A percentile compares a stretch with the other conserved stretches of the same genome.
Conservation (phyloP, 2,888 invertebrate genomes). For the Yponomeuta sedellus region DNA sequence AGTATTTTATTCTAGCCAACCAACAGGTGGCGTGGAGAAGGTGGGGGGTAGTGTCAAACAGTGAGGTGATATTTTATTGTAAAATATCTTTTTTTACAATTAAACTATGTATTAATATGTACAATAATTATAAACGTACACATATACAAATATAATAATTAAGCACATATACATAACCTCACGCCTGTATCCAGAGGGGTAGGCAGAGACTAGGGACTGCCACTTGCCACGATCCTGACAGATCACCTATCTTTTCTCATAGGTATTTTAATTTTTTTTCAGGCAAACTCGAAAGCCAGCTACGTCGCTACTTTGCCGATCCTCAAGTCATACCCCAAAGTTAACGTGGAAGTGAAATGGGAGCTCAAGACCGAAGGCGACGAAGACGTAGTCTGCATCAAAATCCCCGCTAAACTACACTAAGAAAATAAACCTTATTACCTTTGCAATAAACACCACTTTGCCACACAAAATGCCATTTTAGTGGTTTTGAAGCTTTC, state of each 20-base stretch:
- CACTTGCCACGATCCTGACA: too few species aligned
- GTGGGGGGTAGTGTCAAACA: too few species aligned
- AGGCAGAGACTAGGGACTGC: too few species aligned
- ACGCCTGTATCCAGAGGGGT: too few species aligned
- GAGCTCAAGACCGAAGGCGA: conserved; percentile 78
- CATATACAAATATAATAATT: too few species aligned
- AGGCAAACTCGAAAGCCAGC: conserved; percentile 58
- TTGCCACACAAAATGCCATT: not conserved
- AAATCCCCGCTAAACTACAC: conserved; percentile 81
- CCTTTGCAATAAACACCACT: not conserved
- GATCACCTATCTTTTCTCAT: not conserved
- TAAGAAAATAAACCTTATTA: not conserved
- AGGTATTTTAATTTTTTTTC: conserved; percentile 26
- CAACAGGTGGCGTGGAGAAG: too few species aligned
- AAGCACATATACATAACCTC: too few species aligned
- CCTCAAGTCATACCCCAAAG: conserved; percentile 81
- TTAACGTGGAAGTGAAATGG: conserved; percentile 84
- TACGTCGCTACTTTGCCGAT: conserved; percentile 77
- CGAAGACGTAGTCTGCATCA: conserved; percentile 80
- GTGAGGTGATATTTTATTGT: too few species aligned
- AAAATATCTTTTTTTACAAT: too few species aligned
- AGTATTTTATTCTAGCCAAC: too few species aligned
- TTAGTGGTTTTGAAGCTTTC: not conserved
- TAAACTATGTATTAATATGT: too few species aligned
- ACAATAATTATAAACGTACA: too few species aligned